Conservation (phyloP, 2,113 vertebrate species). For the Oenanthe oenanthe region DNA sequence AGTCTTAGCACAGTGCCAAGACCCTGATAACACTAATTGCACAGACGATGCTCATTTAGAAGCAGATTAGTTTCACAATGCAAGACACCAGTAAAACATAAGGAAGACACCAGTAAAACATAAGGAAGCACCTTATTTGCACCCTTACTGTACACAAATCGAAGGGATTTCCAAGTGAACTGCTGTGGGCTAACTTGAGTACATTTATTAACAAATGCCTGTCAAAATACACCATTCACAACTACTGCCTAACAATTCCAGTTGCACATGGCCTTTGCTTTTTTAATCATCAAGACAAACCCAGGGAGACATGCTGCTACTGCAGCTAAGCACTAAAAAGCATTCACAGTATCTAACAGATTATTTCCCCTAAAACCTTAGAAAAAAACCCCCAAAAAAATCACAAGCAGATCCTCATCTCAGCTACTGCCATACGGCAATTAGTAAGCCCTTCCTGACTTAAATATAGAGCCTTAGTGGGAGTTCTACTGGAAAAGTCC, state of each 20-base stretch:
- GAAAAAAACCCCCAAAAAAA: neutral
- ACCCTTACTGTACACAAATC: neutral
- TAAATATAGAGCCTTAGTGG: neutral
- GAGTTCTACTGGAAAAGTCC: neutral
- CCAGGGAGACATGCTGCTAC: neutral
- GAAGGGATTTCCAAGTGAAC: neutral
- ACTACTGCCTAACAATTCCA: neutral
- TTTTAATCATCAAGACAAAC: neutral
- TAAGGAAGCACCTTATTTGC: neutral
- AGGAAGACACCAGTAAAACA: neutral
- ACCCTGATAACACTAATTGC: neutral
- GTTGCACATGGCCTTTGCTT: neutral
- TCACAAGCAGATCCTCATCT: neutral
- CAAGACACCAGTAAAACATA: neutral
- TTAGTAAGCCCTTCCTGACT: neutral
- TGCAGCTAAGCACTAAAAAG: neutral
- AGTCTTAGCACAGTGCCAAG: neutral
- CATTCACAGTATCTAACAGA: neutral
- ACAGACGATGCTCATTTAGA: neutral
- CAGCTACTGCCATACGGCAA: neutral
- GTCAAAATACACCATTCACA: neutral
- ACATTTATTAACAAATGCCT: neutral
- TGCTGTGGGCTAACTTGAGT: neutral
- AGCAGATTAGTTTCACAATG: neutral
- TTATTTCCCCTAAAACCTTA: neutral